Evolutionary conservation across 2,888 invertebrate species (phyloP), one percentile per base, ranked within the genome.

Genomic region (Rhagophthalmus giganteus): DNA sequence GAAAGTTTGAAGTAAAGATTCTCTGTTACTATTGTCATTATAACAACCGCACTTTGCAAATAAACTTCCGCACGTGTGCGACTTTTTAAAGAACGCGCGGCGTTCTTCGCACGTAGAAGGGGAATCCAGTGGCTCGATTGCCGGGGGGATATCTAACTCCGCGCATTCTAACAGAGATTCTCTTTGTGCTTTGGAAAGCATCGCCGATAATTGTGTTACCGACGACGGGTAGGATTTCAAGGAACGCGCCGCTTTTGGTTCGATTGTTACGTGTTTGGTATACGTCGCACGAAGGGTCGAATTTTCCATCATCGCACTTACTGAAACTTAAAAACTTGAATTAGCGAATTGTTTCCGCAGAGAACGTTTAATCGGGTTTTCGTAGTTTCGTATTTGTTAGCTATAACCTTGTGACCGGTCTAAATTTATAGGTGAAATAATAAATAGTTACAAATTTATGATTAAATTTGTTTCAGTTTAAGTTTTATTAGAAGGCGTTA

Each of bases 1-100:
- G 32, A 59, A 60, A 1, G 57, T 59, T 41, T 60, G 59, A n/a
- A 60, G 42, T 3, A 58, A 27, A 5, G 57, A 31, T 25, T 24
- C 34, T 49, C 37, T 42, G 26, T 56, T 39, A 10, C 24, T 24
- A 32, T 49, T 45, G 12, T 63, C 68, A 63, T 70, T 62, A 60
- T 67, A 63, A 55, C 74, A 74, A 38, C 65, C 65, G 61, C 76
- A 76, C 64, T 75, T 74, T 31, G 74, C 76, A 63, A 71, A 76
- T 41, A 75, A 61, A 59, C 75, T 75, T 54, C 75, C 75, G 65
- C 75, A 76, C 60, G 74, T 73, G 69, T 74, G 74, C 10, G 71
- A 63, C 47, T 64, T 71, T 70, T 65, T 54, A 46, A 50, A 54
- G 33, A 38, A 37, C 8, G 45, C 39, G 11, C 50, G 50, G 1